Base-by-base conservation (phyloP, 2,113 vertebrate genomes). In the Nycticryphes semicollaris region DNA sequence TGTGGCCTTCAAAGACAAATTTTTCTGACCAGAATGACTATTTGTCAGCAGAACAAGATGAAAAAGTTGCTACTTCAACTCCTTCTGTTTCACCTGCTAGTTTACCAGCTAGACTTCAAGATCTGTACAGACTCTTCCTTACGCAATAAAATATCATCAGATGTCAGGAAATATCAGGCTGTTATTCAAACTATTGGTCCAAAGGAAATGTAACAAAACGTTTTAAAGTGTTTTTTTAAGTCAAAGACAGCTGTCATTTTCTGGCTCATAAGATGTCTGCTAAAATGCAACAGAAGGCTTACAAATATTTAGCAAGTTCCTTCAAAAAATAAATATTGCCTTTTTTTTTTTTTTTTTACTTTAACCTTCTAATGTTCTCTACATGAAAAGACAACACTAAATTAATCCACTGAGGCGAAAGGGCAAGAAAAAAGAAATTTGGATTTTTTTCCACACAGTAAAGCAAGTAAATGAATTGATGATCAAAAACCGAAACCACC, bases 221-320 rank as follows among this genome's bases (percentile, higher is more conserved):
- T 82, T 81, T 94, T n/a, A n/a, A n/a, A n/a, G n/a, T n/a, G n/a
- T 15, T 73, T 91, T 87, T 87, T 82, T 45, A 92, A 95, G 96
- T 73, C 54, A 83, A 91, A 97, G 47, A 72, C 97, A 98, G 96
- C 94, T 98, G 97, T 89, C 97, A 63, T 53, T 73, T 95, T 97
- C 93, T 98, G 97, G 97, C 96, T 93, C 86, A 30, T 77, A 84
- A n/a, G 31, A 79, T 57, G 76, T 73, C 88, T 92, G 77, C 84
- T 95, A 80, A 92, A 97, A 93, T 54, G 93, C 93, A 96, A 63
- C 16, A 67, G 82, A 95, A 97, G 96, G 47, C 68, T 98, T 88
- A 92, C 53, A 96, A 97, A 94, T 77, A 88, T 94, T 93, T 96
- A 96, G 74, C 66, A 96, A 91, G 89, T 93, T 93, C 66, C 68